Evolutionary conservation across 2,888 invertebrate genomes (phyloP).

Genomic region (Aphodius granarius): DNA sequence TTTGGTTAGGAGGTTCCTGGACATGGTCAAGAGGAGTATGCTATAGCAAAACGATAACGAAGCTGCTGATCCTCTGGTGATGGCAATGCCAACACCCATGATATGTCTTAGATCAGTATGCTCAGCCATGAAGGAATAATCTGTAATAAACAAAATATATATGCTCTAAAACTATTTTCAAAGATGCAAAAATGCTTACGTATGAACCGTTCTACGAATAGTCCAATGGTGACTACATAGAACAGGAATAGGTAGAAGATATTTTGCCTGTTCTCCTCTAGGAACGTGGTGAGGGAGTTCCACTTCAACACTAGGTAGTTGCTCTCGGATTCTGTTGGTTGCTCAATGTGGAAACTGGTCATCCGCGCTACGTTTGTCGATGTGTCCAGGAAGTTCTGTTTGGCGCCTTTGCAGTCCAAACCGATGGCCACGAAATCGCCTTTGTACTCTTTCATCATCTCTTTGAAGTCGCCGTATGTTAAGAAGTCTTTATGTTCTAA

Average conservation of each 20-base stretch:
- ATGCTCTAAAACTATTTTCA: neutral
- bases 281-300: slow-evolving; percentile 85
- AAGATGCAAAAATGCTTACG: slow-evolving; percentile 62
- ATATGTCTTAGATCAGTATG: slow-evolving; percentile 93
- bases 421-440: slow-evolving; percentile 95
- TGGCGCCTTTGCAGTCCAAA: slow-evolving; percentile 91
- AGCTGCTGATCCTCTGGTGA: slow-evolving; percentile 92
- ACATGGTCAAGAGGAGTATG: slow-evolving; percentile 89
- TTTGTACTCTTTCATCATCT: slow-evolving; percentile 96
- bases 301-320: slow-evolving; percentile 77
- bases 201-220: slow-evolving; percentile 95
- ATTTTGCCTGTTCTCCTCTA: slow-evolving; percentile 95
- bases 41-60: slow-evolving; percentile 94
- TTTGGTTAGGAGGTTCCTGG: slow-evolving; percentile 87
- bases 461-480: slow-evolving; percentile 88
- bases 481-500: slow-evolving; percentile 87
- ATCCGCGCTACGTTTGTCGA: slow-evolving; percentile 93
- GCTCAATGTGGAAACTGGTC: slow-evolving; percentile 92
- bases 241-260: slow-evolving; percentile 94
- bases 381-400: slow-evolving; percentile 92
- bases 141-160: slow-evolving; percentile 51
- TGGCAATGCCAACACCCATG: slow-evolving; percentile 96
- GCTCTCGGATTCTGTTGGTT: slow-evolving; percentile 69
- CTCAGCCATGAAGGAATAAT: slow-evolving; percentile 96
- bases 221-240: slow-evolving; percentile 88